Evolutionary conservation across 2,797 vertebrate genomes (phyloP), one percentile per base, ranked within the genome.

Genomic region (Gadopsis marmoratus): DNA sequence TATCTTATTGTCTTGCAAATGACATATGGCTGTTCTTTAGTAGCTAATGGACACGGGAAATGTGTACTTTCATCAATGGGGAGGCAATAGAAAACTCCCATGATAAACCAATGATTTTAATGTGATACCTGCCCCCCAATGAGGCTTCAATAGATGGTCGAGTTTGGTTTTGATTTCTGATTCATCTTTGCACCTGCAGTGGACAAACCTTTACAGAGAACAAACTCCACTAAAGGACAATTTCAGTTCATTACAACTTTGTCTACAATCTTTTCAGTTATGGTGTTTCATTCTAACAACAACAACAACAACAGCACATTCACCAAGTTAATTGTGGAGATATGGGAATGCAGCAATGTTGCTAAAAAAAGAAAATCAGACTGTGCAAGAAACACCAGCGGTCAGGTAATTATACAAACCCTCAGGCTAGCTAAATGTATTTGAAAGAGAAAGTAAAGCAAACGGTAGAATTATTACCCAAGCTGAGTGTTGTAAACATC

Each of bases 21-120:
- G 23, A 41, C 23, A n/a, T 51, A 39, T 59, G 41, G 33, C 54
- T 80, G 78, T 71, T 74, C 50, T 50, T 78, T 59, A 53, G 19
- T 9, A 21, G 72, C 47, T 89, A 88, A 85, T 84, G 76, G 87
- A 58, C 16, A 3, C 1, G 0, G 47, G 47, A 62, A 26, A 41
- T 83, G 39, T 78, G 23, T n/a, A 3, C 35, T 56, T 29, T 51
- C 23, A n/a, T 64, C 53, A 17, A 0, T 37, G 3, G 6, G 14
- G 50, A 74, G n/a, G 61, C 77, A 74, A 78, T 85, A 63, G 78
- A 64, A 71, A 76, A 56, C 53, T 55, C 53, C 51, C 11, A 66
- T 21, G 26, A 26, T 56, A 31, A 59, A 53, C 21, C 58, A 51
- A 0, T 17, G 13, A 35, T 62, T 62, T 65, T 75, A 71, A 73